Conservation (phyloP, 2,113 vertebrate species). For the Bettongia penicillata region DNA sequence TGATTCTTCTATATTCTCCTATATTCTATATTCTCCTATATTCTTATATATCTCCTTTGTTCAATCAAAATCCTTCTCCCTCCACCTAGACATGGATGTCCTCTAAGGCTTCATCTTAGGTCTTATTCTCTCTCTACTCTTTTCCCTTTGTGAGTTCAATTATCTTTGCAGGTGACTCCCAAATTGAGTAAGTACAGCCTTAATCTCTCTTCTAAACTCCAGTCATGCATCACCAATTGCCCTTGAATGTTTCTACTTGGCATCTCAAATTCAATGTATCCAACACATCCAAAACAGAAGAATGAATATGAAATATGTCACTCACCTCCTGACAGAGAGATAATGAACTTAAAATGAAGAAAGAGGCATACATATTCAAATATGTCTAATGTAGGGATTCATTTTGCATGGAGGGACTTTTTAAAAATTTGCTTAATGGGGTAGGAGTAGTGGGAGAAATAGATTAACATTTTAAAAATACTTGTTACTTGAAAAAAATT, state of each 20-base stretch:
- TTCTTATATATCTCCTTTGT: neutral
- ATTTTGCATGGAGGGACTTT: no score
- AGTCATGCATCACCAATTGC: neutral
- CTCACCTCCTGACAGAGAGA: neutral
- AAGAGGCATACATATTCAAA: no score
- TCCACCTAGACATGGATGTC: neutral
- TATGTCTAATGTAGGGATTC: no score
- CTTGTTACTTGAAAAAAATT: no score
- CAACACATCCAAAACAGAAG: neutral
- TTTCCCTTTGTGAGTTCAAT: neutral
- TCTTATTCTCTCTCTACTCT: neutral
- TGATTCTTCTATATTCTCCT: neutral
- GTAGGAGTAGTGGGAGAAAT: no score
- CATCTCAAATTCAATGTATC: neutral
- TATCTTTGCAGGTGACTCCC: neutral
- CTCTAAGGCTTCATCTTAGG: neutral
- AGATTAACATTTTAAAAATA: no score
- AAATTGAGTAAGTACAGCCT: neutral
- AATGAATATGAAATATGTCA: neutral
- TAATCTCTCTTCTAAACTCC: neutral
- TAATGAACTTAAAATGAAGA: no score
- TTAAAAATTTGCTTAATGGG: no score
- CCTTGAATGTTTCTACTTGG: neutral
- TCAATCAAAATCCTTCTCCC: neutral
- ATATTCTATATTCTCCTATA: neutral